Base-by-base conservation (phyloP, 2,113 vertebrate species). In the Coregonus clupeaformis region DNA sequence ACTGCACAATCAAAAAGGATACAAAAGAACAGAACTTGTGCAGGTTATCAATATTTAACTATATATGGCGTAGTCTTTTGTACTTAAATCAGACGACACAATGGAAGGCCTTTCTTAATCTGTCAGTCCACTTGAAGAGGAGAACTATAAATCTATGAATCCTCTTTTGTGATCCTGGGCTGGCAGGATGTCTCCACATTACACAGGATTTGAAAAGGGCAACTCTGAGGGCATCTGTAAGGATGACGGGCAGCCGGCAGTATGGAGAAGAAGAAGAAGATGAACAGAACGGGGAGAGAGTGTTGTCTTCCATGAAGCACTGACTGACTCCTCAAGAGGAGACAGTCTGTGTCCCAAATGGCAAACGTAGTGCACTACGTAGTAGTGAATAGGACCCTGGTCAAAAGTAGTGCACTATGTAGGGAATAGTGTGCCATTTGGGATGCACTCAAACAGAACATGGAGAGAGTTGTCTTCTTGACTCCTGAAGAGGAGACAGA, bases 191-290 rank as follows among this genome's bases (percentile, higher is more conserved):
- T 79, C 86, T 82, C 83, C 78, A 87, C 88, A 79, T 85, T 83
- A 80, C 81, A 83, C 47, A 42, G 69, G 80, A 86, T 88, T 85
- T 89, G 76, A 89, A 89, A 89, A 90, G 85, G 80, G 84, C 82
- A 87, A 57, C 70, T 80, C 69, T 4, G 74, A 72, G 78, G 64
- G 80, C 81, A 60, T 52, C 16, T 30, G 25, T 76, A 84, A 82
- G 85, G 69, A 75, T 89, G 89, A 90, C 84, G 76, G 82, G 70
- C 80, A 78, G 69, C 84, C 73, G 81, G 68, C 80, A 78, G 69
- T 7, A 71, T 11, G 52, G 52, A 47, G 32, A 2, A 60, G 27
- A 14, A 60, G 27, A 14, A 47, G 52, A 20, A 47, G 9, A 42
- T 42, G 49, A 55, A n/a, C 24, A 55, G 18, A 18, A 60, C 16